Evolutionary conservation across 2,113 vertebrate genomes (phyloP), one percentile per base, ranked within the genome.

Genomic region (Percopsis transmontana): DNA sequence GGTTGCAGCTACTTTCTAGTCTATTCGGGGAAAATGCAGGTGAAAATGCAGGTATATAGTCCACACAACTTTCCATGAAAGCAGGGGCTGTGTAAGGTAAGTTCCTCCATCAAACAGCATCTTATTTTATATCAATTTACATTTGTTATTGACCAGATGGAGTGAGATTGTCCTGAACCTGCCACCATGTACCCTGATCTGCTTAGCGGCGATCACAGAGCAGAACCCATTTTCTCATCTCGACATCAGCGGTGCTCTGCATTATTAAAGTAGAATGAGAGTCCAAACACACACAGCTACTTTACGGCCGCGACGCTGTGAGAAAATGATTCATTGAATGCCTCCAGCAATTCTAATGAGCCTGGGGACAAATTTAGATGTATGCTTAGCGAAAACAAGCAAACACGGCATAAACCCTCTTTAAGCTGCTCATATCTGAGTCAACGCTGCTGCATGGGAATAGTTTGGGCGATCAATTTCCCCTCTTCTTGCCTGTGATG

Each of bases 261-360:
- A 65, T 81, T 76, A 79, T 81, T 82, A 72, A 54, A 69, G 59
- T 72, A 68, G 74, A 80, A 83, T 82, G 74, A 73, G 81, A 83
- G 27, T 7, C 27, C 27, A 33, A 33, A 33, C 27, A 33, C 27
- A 33, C 27, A 33, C 27, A 81, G 53, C 67, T 70, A 68, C 83
- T 88, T 83, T 72, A 64, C 70, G 86, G 45, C 41, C 53, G 51
- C 75, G 71, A 73, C 71, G 53, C 70, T 81, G 53, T 20, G 68
- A 73, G 74, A 80, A 72, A 82, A 89, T 82, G 41, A 80, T 81
- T 84, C 16, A 39, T 83, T 55, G 77, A 84, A 87, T 74, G 21
- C 65, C 47, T 63, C 52, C 45, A 44, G 65, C 72, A 73, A 69
- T 76, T 69, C 48, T 57, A 76, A 74, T 76, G 66, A 70, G 72